phyloP scores from a whole-genome alignment of 2,888 invertebrate species.

The Eupithecia insigniata region DNA sequence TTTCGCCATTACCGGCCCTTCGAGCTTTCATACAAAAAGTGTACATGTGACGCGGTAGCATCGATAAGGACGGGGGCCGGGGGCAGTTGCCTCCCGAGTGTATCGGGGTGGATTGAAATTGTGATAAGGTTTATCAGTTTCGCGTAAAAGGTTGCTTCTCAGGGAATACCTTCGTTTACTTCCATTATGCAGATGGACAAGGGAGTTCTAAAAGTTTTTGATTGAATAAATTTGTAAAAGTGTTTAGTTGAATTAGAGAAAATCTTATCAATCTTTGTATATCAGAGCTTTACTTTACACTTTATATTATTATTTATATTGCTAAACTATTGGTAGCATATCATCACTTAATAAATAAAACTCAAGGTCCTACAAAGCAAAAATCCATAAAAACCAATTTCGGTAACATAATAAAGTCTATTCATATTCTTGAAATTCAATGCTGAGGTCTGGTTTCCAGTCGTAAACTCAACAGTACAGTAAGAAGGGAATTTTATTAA shows the following conservation, averaged over 20 bases:
- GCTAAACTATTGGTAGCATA: too few relatives aligned
- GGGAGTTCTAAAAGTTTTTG: background rate
- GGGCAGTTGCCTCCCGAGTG: constrained; percentile 62
- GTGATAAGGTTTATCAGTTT: constrained; percentile 24
- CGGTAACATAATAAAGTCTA: constrained; percentile 5
- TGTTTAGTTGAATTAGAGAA: too few relatives aligned
- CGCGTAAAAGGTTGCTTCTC: constrained; percentile 14
- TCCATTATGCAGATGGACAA: background rate
- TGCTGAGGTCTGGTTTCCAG: constrained; percentile 22
- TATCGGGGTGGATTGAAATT: constrained; percentile 47
- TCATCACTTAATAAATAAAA: too few relatives aligned
- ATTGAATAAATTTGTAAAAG: too few relatives aligned
- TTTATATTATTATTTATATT: too few relatives aligned
- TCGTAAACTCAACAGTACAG: constrained; percentile 38
- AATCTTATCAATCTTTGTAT: background rate
- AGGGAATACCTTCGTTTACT: background rate
- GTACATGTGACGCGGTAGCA: constrained; percentile 73
- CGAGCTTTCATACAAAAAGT: constrained; percentile 78
- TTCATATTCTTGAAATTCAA: constrained; percentile 13
- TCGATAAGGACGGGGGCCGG: constrained; percentile 49
- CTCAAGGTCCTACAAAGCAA: background rate
- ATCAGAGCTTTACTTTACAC: background rate
- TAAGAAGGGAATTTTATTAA: constrained; percentile 70
- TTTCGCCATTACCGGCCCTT: constrained; percentile 78
- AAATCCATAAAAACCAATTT: background rate